A percentile compares a stretch with the other conserved stretches of the same genome.
Conservation (phyloP, 2,797 vertebrate genomes). For the Apogon hyalosoma region DNA sequence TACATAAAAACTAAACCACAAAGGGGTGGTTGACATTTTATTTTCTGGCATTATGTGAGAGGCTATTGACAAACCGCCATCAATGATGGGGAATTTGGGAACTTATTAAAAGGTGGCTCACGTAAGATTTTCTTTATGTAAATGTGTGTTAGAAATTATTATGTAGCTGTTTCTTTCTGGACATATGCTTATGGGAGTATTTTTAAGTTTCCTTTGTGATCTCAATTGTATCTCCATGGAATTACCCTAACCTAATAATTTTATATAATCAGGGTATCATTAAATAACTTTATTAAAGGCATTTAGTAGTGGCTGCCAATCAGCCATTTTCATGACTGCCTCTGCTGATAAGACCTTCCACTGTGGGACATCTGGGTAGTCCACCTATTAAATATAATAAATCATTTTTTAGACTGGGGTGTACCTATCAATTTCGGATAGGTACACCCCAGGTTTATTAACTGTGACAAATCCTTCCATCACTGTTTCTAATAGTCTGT, state of each 20-base stretch:
- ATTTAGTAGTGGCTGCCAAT: constrained; percentile 13
- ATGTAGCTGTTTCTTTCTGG: no score
- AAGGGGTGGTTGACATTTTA: constrained; percentile 22
- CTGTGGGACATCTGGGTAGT: constrained; percentile 15
- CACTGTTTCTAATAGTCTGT: constrained; percentile 13
- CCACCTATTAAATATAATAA: constrained; percentile 33
- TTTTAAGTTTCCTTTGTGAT: no score
- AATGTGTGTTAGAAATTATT: not conserved
- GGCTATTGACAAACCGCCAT: constrained; percentile 13
- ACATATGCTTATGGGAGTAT: no score
- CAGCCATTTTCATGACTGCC: constrained; percentile 14
- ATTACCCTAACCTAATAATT: not conserved
- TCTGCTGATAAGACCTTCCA: constrained; percentile 4
- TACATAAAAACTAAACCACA: constrained; percentile 58
- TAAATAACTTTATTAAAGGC: constrained; percentile 14
- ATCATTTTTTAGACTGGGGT: constrained; percentile 17
- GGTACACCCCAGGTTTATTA: constrained; percentile 12
- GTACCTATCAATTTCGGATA: constrained; percentile 22
- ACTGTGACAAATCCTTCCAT: constrained; percentile 37
- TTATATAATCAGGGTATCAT: constrained; percentile 12
- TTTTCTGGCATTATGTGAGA: constrained; percentile 27
- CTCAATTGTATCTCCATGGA: no score
- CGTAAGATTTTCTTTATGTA: constrained; percentile 12
- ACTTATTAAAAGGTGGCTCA: not conserved
- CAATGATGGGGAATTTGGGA: constrained; percentile 23